phyloP scores from a whole-genome alignment of 2,797 vertebrate genomes.

The Pteropus rufus region DNA sequence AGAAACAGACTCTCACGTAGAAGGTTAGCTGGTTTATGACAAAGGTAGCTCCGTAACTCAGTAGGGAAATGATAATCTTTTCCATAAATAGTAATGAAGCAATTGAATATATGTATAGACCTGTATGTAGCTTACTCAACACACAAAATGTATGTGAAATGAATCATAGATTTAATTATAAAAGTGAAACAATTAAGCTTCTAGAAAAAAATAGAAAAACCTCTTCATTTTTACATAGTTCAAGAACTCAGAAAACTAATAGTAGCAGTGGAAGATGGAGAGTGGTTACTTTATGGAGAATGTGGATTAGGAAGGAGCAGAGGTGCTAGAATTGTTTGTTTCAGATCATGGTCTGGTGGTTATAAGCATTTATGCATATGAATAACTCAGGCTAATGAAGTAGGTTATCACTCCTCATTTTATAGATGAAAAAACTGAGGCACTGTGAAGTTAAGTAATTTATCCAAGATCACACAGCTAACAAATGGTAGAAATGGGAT shows the following conservation, averaged over 20 bases:
- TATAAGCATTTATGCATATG: not conserved
- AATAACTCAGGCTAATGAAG: not conserved
- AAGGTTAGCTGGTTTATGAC: not conserved
- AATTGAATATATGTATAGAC: not conserved
- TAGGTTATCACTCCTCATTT: too few species aligned
- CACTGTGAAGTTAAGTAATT: too few species aligned
- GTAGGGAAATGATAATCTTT: not conserved
- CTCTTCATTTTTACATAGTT: not conserved
- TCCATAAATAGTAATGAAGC: not conserved
- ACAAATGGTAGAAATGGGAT: too few species aligned
- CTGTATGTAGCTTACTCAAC: not conserved
- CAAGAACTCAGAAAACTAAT: not conserved
- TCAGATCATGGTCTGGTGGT: not conserved
- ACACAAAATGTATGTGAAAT: not conserved
- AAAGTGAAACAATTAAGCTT: not conserved
- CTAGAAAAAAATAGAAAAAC: not conserved
- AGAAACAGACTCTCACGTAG: not conserved
- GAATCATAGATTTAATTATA: not conserved
- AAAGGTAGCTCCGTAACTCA: not conserved
- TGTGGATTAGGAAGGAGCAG: not conserved
- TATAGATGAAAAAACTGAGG: too few species aligned
- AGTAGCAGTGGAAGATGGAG: not conserved
- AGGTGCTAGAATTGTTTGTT: not conserved
- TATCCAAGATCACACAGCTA: too few species aligned
- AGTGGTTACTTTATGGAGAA: not conserved